Base-by-base conservation (phyloP, 2,113 vertebrate genomes). In the Cynopterus brachyotis region DNA sequence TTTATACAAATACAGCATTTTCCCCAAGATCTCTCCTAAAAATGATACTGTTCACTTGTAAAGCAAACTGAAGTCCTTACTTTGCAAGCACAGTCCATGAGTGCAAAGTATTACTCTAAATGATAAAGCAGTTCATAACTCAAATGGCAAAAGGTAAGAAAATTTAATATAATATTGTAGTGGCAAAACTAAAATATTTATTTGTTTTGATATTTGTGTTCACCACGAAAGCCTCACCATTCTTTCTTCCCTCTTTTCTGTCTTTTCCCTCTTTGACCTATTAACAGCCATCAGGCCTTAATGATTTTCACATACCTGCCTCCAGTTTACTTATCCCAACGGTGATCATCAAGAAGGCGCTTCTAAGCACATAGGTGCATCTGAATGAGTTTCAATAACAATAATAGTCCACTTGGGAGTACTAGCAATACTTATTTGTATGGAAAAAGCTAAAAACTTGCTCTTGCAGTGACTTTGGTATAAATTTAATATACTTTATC, bases 401-500 rank as follows among this genome's bases (percentile, higher is more conserved):
- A 4, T 37, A 55, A 26, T 6, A 84, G 45, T 37, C 37, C 24
- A 28, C 20, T 4, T n/a, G 15, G 15, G 7, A 72, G n/a, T 19
- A 47, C 47, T 26, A 3, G 37, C 37, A 50, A 32, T 9, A 26
- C 20, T 22, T 69, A 24, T 6, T 50, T 69, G 22, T 40, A 19
- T 5, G 28, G 35, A 81, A 28, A 59, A 87, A 42, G 35, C n/a
- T 24, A 12, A 40, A 32, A 32, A 50, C 24, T 69, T 62, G 16
- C 30, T 37, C 42, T 87, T 42, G 22, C 35, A 81, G 47, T 15
- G 59, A 67, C 69, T 75, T 75, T 76, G 50, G 22, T 69, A n/a
- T 66, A 91, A 76, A 67, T 93, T 88, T 88, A 81, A 83, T 91
- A 30, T 26, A 60, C 70, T 66, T 93, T 85, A 28, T 42, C 73